Conservation (phyloP, 2,888 invertebrate genomes). For the Alcis repandata region DNA sequence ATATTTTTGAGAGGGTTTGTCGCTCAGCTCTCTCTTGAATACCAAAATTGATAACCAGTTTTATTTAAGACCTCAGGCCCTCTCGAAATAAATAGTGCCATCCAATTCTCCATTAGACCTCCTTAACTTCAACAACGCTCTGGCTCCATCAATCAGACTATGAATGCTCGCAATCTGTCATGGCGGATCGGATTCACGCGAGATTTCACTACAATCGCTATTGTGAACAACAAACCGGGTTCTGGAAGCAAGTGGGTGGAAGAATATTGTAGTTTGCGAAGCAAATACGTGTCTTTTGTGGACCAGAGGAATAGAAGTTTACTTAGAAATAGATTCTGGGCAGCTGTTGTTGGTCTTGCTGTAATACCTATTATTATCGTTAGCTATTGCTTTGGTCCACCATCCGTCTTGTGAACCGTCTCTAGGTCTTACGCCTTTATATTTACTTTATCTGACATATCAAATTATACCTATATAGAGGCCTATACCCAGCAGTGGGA, state of each 20-base stretch:
- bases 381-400: no score
- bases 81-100: slow-evolving; percentile 3
- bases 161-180: slow-evolving; percentile 44
- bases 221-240: slow-evolving; percentile 24
- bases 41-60: no score
- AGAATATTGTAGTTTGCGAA: slow-evolving; percentile 12
- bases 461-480: no score
- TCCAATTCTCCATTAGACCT: slow-evolving; percentile 2
- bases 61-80: not conserved
- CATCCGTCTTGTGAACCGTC: no score
- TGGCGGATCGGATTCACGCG: slow-evolving; percentile 37
- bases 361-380: no score
- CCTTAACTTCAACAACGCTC: slow-evolving; percentile 14
- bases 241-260: slow-evolving; percentile 13
- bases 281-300: slow-evolving; percentile 11
- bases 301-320: not conserved
- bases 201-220: slow-evolving; percentile 45
- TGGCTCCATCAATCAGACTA: slow-evolving; percentile 38
- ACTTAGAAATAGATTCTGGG: not conserved
- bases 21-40: no score
- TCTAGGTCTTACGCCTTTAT: no score
- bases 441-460: no score
- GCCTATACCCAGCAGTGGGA: no score
- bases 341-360: not conserved
- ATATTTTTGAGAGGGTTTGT: no score